A percentile compares a stretch with the other conserved stretches of the same genome.
Evolutionary conservation across 2,888 invertebrate genomes (phyloP).

Genomic region (Schrankia costaestrigalis): DNA sequence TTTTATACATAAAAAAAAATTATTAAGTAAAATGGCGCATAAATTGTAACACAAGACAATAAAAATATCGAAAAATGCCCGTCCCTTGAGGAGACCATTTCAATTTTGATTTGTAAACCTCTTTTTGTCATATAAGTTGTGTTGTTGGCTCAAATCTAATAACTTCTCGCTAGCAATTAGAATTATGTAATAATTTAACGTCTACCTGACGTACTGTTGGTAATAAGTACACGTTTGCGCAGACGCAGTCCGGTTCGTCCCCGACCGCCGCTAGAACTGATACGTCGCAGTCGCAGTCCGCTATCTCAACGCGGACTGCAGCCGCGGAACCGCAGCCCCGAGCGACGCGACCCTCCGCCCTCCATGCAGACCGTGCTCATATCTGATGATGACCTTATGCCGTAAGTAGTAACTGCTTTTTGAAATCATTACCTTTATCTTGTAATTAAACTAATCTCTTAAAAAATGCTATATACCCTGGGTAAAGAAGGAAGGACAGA

Average conservation of each 20-base stretch:
- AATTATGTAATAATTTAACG: too few relatives aligned
- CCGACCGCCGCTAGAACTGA: constrained; percentile 32
- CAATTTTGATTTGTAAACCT: too few relatives aligned
- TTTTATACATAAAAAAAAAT: background rate
- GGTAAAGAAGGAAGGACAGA: too few relatives aligned
- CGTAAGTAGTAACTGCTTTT: constrained; percentile 39
- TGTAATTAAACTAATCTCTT: background rate
- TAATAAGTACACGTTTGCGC: too few relatives aligned
- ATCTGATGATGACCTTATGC: constrained; percentile 67
- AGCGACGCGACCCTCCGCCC: constrained; percentile 38
- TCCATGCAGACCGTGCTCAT: constrained; percentile 65
- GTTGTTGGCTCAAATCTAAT: too few relatives aligned
- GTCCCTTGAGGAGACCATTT: too few relatives aligned
- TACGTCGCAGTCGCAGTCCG: constrained; percentile 56
- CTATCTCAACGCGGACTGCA: constrained; percentile 52
- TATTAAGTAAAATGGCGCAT: background rate
- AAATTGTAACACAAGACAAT: too few relatives aligned
- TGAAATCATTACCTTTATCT: too few relatives aligned
- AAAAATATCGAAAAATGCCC: background rate
- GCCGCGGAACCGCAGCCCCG: constrained; percentile 55
- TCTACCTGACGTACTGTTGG: too few relatives aligned
- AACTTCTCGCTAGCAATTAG: too few relatives aligned
- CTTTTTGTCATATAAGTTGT: too few relatives aligned
- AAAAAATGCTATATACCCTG: background rate
- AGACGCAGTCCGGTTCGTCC: constrained; percentile 38